Conservation (phyloP, 2,113 vertebrate genomes). For the Natator depressus region DNA sequence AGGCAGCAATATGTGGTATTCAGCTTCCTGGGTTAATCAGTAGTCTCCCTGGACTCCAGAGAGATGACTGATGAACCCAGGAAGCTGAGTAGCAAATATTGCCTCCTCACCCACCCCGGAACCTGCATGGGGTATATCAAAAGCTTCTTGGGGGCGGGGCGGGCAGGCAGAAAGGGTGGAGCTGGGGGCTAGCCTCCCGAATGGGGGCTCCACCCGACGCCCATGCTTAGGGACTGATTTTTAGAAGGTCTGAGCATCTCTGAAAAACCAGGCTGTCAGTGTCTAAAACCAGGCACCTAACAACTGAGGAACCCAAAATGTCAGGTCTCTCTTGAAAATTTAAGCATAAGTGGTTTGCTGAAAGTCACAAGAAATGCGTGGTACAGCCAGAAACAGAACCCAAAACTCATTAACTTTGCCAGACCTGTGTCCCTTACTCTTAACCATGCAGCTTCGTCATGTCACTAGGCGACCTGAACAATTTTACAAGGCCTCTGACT, state of each 20-base stretch:
- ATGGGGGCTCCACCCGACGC: too few relatives aligned
- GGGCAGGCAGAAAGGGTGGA: too few relatives aligned
- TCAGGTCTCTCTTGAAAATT: background rate
- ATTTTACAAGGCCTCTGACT: background rate
- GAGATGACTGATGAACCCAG: too few relatives aligned
- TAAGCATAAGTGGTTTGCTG: background rate
- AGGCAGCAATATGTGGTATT: too few relatives aligned
- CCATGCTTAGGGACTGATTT: background rate
- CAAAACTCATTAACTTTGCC: background rate
- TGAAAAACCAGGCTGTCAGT: background rate
- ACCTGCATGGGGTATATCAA: too few relatives aligned
- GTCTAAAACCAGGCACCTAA: background rate
- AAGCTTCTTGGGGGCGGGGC: too few relatives aligned
- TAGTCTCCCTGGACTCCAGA: too few relatives aligned
- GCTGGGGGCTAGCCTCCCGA: too few relatives aligned
- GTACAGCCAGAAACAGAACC: background rate
- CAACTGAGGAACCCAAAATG: background rate
- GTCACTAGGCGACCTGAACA: background rate
- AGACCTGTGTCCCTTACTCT: background rate
- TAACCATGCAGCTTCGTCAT: background rate
- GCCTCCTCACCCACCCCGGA: too few relatives aligned
- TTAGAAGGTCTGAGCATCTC: background rate
- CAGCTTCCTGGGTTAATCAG: too few relatives aligned
- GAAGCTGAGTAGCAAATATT: too few relatives aligned
- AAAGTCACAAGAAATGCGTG: background rate